Percentiles rank a stretch among this genome's conserved stretches.
phyloP scores from a whole-genome alignment of 2,888 invertebrate species.

The Mesochorus sp. region DNA sequence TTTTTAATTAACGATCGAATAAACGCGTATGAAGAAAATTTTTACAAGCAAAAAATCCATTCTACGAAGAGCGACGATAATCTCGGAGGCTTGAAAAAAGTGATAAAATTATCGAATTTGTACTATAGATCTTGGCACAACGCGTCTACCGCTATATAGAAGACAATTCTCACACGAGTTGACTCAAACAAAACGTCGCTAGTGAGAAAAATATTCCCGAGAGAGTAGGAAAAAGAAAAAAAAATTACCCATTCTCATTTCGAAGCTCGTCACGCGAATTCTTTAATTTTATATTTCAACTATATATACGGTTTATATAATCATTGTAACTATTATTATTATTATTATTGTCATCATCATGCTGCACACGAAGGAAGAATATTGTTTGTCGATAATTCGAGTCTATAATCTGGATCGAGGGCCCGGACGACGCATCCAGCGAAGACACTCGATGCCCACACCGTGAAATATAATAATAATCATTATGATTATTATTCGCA shows the following conservation, averaged over 20 bases:
- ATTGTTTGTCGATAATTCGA: conserved; percentile 16
- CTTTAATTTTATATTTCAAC: background rate
- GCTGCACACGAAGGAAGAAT: conserved; percentile 1
- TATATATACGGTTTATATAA: conserved; percentile 69
- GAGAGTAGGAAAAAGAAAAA: conserved; percentile 22
- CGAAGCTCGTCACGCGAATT: conserved; percentile 48
- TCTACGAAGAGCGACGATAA: too few relatives aligned
- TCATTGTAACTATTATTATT: conserved; percentile 11
- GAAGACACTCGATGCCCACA: conserved; percentile 49
- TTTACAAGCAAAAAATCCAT: too few relatives aligned
- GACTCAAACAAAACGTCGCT: too few relatives aligned
- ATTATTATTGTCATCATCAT: too few relatives aligned
- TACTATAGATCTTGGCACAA: too few relatives aligned
- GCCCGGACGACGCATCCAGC: background rate
- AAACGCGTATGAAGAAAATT: too few relatives aligned
- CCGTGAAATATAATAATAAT: conserved; percentile 56
- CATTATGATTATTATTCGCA: conserved; percentile 50
- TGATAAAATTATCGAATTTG: too few relatives aligned
- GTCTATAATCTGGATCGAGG: conserved; percentile 14
- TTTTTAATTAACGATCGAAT: too few relatives aligned
- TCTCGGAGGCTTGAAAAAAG: too few relatives aligned
- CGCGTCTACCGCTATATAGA: too few relatives aligned
- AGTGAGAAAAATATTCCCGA: too few relatives aligned
- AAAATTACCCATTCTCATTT: conserved; percentile 20
- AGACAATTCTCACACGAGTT: conserved; percentile 52